Conservation (phyloP, 2,113 vertebrate species). For the Tautogolabrus adspersus region DNA sequence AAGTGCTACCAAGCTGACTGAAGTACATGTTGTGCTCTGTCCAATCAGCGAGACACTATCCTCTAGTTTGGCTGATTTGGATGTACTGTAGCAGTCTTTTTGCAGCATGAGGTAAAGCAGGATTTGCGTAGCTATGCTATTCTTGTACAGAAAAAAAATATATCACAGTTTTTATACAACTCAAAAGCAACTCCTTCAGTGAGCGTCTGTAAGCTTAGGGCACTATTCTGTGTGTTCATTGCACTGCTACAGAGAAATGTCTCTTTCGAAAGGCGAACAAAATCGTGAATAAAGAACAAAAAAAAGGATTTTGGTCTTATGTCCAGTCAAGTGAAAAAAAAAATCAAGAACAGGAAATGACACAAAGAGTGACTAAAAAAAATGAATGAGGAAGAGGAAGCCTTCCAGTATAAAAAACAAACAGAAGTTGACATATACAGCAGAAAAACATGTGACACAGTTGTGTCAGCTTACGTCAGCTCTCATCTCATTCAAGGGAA, state of each 20-base stretch:
- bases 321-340: constrained; percentile 71
- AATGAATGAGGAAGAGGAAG: constrained; percentile 43
- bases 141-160: constrained; percentile 20
- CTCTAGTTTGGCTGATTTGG: constrained; percentile 58
- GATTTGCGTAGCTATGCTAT: constrained; percentile 57
- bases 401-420: constrained; percentile 41
- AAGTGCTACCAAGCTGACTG: constrained; percentile 49
- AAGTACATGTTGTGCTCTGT: constrained; percentile 76
- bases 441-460: constrained; percentile 39
- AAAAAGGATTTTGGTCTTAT: constrained; percentile 79
- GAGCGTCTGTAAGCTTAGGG: constrained; percentile 67
- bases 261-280: constrained; percentile 60
- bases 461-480: constrained; percentile 39
- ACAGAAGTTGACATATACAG: constrained; percentile 28
- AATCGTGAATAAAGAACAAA: constrained; percentile 22
- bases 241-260: constrained; percentile 64
- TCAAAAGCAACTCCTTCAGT: constrained; percentile 38
- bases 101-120: constrained; percentile 71
- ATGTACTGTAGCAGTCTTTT: constrained; percentile 48
- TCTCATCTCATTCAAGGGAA: constrained; percentile 65
- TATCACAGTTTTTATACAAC: constrained; percentile 69
- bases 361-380: constrained; percentile 32
- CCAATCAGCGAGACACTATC: constrained; percentile 33
- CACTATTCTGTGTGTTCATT: constrained; percentile 55
- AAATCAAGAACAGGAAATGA: constrained; percentile 50